Evolutionary conservation across 2,113 vertebrate species (phyloP).

Genomic region (Neoarius graeffei): DNA sequence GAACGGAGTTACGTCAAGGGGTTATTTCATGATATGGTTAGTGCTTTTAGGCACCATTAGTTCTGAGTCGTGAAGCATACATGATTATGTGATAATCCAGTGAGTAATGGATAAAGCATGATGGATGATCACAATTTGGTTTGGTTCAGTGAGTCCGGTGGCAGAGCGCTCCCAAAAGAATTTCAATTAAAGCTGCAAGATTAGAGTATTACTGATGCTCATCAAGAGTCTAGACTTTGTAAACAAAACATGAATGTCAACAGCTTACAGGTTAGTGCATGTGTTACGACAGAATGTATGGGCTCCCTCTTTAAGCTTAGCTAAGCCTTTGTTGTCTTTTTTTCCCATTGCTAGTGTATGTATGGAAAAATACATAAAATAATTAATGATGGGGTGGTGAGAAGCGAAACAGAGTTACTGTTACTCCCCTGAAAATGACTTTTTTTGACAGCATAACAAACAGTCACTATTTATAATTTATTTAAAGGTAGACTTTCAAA

Average conservation of each 20-base stretch:
- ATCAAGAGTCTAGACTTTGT: background rate
- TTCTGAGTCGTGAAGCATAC: constrained; percentile 5
- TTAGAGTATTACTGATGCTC: constrained; percentile 19
- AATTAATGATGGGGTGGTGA: background rate
- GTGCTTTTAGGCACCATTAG: constrained; percentile 23
- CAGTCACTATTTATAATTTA: background rate
- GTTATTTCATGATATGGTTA: background rate
- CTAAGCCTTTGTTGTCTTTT: background rate
- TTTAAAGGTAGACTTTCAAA: background rate
- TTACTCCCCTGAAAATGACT: background rate
- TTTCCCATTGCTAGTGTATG: background rate
- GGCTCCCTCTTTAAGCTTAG: background rate
- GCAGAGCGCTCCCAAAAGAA: constrained; percentile 20
- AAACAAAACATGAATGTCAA: background rate
- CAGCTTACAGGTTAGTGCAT: background rate
- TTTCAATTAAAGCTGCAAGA: constrained; percentile 30
- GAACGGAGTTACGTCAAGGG: background rate
- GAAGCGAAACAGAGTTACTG: background rate
- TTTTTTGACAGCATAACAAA: background rate
- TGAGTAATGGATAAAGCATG: constrained; percentile 38
- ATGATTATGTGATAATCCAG: constrained; percentile 36
- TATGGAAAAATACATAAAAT: background rate
- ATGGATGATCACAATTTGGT: constrained; percentile 31
- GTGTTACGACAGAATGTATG: background rate
- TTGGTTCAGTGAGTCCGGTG: constrained; percentile 28